Evolutionary conservation across 2,113 vertebrate genomes (phyloP).

Genomic region (Cyprinodon variegatus): DNA sequence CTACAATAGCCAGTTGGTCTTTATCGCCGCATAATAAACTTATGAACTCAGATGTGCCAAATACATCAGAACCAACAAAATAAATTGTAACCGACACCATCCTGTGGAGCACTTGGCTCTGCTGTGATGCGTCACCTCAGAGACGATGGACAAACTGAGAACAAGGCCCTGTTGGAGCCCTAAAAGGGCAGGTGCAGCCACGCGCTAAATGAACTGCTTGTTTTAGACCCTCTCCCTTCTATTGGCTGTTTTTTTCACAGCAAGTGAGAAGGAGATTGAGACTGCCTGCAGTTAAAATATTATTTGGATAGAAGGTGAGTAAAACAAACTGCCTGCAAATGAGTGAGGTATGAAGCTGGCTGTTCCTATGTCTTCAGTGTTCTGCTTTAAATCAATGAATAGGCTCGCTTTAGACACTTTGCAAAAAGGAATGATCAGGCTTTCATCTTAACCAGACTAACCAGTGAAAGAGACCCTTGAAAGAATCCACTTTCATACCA

Average conservation of each 20-base stretch:
- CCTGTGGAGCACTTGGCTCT: conserved; percentile 17
- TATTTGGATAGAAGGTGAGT: conserved; percentile 33
- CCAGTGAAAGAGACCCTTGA: not conserved
- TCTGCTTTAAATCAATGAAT: not conserved
- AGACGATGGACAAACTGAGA: conserved; percentile 39
- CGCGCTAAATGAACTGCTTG: conserved; percentile 74
- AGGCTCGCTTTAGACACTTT: not conserved
- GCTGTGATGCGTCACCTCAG: conserved; percentile 33
- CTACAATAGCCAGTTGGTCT: not conserved
- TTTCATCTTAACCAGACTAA: not conserved
- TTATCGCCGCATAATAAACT: not conserved
- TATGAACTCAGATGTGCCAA: not conserved
- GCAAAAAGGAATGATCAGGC: not conserved
- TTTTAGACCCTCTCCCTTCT: conserved; percentile 62
- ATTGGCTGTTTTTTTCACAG: conserved; percentile 54
- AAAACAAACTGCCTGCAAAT: conserved; percentile 9
- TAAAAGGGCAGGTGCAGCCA: conserved; percentile 67
- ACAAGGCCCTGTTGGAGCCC: conserved; percentile 37
- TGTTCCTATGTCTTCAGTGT: not conserved
- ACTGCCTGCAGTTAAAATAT: conserved; percentile 25
- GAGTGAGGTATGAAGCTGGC: conserved; percentile 4
- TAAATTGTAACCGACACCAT: not conserved
- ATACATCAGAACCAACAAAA: conserved; percentile 11
- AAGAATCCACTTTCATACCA: not conserved
- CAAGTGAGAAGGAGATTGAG: conserved; percentile 40